Evolutionary conservation across 2,113 vertebrate species (phyloP).

Genomic region (Macquaria ambigua): DNA sequence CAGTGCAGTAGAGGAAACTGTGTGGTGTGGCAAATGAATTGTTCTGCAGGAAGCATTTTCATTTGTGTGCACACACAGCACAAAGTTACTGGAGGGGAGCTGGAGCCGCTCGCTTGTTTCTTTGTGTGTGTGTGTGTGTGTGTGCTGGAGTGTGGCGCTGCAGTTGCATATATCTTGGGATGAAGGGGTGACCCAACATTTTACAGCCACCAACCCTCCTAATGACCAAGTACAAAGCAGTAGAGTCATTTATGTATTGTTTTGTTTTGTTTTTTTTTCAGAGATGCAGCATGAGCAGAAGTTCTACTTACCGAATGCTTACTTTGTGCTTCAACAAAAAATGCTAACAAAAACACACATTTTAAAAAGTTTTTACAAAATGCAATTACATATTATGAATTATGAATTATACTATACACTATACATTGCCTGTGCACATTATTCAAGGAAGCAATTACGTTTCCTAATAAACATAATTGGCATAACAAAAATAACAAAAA

Average conservation of each 20-base stretch:
- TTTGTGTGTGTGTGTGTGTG: conserved; percentile 11
- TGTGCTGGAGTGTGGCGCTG: background rate
- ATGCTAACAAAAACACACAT: background rate
- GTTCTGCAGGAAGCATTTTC: conserved; percentile 70
- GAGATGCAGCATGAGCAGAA: background rate
- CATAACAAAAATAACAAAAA: background rate
- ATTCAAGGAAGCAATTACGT: background rate
- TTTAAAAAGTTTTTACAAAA: background rate
- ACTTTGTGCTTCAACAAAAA: background rate
- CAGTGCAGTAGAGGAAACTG: conserved; percentile 41
- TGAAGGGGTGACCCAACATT: background rate
- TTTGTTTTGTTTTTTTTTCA: background rate
- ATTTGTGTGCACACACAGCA: conserved; percentile 54
- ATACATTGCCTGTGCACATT: background rate
- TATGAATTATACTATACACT: background rate
- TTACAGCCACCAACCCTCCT: conserved; percentile 19
- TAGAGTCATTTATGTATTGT: background rate
- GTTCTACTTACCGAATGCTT: background rate
- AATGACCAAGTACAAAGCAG: conserved; percentile 16
- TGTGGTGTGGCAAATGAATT: conserved; percentile 61
- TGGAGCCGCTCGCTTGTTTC: background rate
- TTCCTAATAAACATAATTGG: background rate
- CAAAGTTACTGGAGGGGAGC: conserved; percentile 16
- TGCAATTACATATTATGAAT: background rate
- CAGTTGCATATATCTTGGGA: background rate